A percentile compares a stretch with the other conserved stretches of the same genome.
Conservation (phyloP, 2,113 vertebrate genomes). For the Proterorhinus semilunaris region DNA sequence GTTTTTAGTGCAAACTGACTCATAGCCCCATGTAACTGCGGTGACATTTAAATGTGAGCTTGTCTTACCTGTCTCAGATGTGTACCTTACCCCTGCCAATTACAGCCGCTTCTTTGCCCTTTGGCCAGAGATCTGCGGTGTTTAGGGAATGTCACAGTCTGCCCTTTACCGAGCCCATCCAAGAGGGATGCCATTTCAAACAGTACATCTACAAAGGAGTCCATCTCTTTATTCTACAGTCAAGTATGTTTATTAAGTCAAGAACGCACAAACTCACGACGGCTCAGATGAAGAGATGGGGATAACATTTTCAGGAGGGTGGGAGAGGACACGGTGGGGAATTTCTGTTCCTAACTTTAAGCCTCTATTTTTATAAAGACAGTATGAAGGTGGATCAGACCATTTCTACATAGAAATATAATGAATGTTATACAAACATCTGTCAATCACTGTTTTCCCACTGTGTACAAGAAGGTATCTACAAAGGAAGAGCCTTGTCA, state of each 20-base stretch:
- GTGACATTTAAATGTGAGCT: constrained; percentile 72
- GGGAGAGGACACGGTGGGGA: background rate
- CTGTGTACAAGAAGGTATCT: background rate
- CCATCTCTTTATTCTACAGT: constrained; percentile 21
- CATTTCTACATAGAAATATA: background rate
- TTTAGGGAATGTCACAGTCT: constrained; percentile 60
- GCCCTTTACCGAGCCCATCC: constrained; percentile 49
- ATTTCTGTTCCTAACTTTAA: background rate
- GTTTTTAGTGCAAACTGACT: constrained; percentile 45
- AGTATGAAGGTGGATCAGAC: background rate
- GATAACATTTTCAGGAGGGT: background rate
- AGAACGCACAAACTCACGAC: background rate
- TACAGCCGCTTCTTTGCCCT: constrained; percentile 40
- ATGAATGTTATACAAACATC: background rate
- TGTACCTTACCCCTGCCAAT: constrained; percentile 54
- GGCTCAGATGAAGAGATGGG: background rate
- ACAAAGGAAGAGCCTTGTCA: background rate
- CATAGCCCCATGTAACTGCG: constrained; percentile 30
- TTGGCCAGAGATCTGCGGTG: constrained; percentile 35
- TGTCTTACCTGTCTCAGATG: constrained; percentile 48
- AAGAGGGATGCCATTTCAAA: constrained; percentile 68
- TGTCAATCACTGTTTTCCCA: background rate
- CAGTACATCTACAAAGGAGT: constrained; percentile 33
- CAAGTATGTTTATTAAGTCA: background rate
- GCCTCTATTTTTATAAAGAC: background rate